phyloP scores from a whole-genome alignment of 1,140 invertebrate genomes.

The Lycorma delicatula region DNA sequence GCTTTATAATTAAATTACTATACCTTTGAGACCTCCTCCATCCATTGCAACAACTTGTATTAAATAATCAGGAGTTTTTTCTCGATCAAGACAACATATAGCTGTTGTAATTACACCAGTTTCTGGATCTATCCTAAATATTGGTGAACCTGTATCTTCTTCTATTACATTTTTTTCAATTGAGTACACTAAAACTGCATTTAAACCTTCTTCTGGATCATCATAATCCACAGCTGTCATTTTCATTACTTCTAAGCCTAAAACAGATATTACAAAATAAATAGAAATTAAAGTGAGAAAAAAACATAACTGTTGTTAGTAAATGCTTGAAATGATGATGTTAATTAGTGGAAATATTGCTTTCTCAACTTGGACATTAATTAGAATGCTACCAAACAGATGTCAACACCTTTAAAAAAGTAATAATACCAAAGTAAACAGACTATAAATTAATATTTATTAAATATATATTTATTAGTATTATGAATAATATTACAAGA shows the following conservation, averaged over 20 bases:
- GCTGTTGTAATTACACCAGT: conserved; percentile 91
- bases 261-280: no score
- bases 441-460: no score
- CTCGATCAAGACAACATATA: conserved; percentile 84
- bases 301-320: no score
- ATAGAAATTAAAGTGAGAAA: no score
- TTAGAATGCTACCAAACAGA: no score
- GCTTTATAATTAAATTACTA: conserved; percentile 31
- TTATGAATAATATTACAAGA: no score
- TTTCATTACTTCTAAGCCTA: conserved; percentile 89
- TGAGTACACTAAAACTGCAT: conserved; percentile 81
- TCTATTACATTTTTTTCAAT: conserved; percentile 96
- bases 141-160: conserved; percentile 85
- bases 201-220: conserved; percentile 87
- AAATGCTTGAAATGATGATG: no score
- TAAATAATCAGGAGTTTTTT: conserved; percentile 91
- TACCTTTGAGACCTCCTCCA: conserved; percentile 79
- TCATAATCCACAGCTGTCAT: conserved; percentile 96
- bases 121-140: conserved; percentile 89
- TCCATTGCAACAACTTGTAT: conserved; percentile 93
- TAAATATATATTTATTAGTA: no score
- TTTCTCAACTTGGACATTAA: no score
- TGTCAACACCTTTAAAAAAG: no score
- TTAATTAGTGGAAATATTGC: no score
- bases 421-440: no score